Percentiles rank a stretch among this genome's conserved stretches.
Conservation (phyloP, 2,113 vertebrate species). For the Speoplatyrhinus poulsoni region DNA sequence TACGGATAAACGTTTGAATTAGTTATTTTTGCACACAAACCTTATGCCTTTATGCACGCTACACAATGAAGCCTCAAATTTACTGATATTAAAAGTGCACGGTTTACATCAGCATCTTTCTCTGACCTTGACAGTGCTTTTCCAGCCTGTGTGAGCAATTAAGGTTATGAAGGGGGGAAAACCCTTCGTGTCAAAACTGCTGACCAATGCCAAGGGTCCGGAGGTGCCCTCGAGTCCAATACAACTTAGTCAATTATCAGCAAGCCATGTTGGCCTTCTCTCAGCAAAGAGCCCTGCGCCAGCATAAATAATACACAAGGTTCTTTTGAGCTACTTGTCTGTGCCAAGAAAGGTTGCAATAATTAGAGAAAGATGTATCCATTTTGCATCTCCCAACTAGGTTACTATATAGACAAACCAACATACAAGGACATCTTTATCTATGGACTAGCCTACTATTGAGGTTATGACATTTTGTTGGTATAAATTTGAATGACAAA, state of each 20-base stretch:
- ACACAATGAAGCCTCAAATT: constrained; percentile 14
- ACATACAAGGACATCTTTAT: constrained; percentile 21
- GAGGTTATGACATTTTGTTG: constrained; percentile 42
- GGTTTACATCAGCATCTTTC: background rate
- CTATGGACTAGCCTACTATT: constrained; percentile 30
- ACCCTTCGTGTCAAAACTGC: constrained; percentile 18
- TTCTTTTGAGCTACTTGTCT: constrained; percentile 40
- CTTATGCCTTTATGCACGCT: constrained; percentile 6
- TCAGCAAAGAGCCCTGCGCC: constrained; percentile 37
- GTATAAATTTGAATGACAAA: constrained; percentile 31
- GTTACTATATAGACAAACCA: background rate
- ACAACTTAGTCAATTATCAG: constrained; percentile 37
- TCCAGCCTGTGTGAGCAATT: constrained; percentile 14
- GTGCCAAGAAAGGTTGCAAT: constrained; percentile 34
- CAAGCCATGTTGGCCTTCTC: constrained; percentile 30
- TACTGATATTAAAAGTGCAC: constrained; percentile 9
- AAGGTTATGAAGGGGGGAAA: constrained; percentile 4
- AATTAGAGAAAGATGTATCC: constrained; percentile 48
- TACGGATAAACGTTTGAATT: constrained; percentile 10
- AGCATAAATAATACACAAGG: constrained; percentile 48
- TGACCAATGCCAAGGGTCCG: constrained; percentile 31
- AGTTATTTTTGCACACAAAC: constrained; percentile 9
- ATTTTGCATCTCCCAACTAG: constrained; percentile 40
- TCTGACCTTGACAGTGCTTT: constrained; percentile 14
- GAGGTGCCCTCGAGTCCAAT: constrained; percentile 19